Evolutionary conservation across 2,888 invertebrate genomes (phyloP), one percentile per base, ranked within the genome.

Genomic region (Suillia variegata): DNA sequence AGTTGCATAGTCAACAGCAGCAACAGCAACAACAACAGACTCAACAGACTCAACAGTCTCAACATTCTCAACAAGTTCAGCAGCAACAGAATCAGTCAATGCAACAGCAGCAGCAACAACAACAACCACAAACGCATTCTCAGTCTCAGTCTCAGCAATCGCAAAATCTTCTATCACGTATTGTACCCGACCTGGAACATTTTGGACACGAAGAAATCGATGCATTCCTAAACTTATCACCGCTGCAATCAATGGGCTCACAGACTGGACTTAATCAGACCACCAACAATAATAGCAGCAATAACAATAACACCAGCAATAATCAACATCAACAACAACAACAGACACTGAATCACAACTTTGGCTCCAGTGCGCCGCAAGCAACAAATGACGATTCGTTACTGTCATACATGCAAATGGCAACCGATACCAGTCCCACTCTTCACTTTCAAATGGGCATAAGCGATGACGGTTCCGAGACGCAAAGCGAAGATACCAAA

Each of bases 401-500:
- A 51, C 65, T 81, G 1, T 78, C 80, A 5, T 82, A 80, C 60
- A 80, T 82, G 77, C 80, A 81, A 70, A 68, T 82, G 64, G 73
- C 77, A 48, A 67, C 79, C 2, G 79, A 74, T 17, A 69, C 79
- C 34, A 73, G 70, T 64, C 67, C 77, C 0, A 73, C 75, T 2
- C 66, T 80, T 12, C 77, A 77, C 62, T 80, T 79, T 51, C 76
- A 76, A 58, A 78, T 81, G 77, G 74, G 81, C 70, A 69, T 80
- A 64, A 75, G 71, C 45, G 76, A 78, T 3, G 74, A 75, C 31
- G 71, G 69, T 50, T 70, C 76, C 20, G 76, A 80, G 47, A 64
- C 72, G 38, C 79, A 75, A 1, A 71, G 67, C 59, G 76, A 76
- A 20, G 78, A 78, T 26, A 67, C 68, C n/a, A 75, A 74, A 45